These are phyloP conservation scores for Philopotamus ludificatus DNA, from an alignment of 1,140 invertebrate species.

Conservation along the genomic window DNA sequence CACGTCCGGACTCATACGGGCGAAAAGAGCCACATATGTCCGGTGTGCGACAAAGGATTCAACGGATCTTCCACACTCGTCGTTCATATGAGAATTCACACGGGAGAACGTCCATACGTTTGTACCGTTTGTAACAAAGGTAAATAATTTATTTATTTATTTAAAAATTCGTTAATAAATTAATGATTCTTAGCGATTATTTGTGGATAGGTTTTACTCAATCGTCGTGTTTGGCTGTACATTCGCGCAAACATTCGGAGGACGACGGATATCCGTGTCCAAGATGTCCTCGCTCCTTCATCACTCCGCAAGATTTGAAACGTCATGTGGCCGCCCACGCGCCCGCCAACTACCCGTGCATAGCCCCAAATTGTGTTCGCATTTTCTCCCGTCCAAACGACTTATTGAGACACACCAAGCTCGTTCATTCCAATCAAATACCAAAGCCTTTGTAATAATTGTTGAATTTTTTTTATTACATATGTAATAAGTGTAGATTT, in stretches of 20 bases:
- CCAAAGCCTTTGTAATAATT: background rate
- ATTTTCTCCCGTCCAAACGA: conserved; percentile 33
- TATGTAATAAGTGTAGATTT: too few relatives aligned
- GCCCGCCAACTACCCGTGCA: conserved; percentile 19
- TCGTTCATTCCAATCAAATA: conserved; percentile 16
- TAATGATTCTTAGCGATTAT: too few relatives aligned
- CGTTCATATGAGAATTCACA: conserved; percentile 57
- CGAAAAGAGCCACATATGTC: conserved; percentile 54
- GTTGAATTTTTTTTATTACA: background rate
- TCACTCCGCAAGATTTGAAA: conserved; percentile 41
- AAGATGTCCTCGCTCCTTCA: conserved; percentile 44
- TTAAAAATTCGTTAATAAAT: too few relatives aligned
- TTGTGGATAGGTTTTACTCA: conserved; percentile 46
- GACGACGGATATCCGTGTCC: conserved; percentile 42
- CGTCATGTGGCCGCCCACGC: conserved; percentile 23
- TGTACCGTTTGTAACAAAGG: conserved; percentile 59
- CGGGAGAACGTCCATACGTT: conserved; percentile 60
- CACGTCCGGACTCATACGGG: conserved; percentile 57
- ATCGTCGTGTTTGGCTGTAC: conserved; percentile 46
- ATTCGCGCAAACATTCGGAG: conserved; percentile 44
- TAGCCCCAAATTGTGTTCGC: conserved; percentile 20
- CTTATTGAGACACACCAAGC: conserved; percentile 29
- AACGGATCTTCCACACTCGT: conserved; percentile 54
- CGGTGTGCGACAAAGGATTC: conserved; percentile 56
- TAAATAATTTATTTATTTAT: background rate